Percentiles rank a stretch among this genome's conserved stretches.
Conservation (phyloP, 64 coral and sea anemone genomes). For the Stichodactyla helianthus region DNA sequence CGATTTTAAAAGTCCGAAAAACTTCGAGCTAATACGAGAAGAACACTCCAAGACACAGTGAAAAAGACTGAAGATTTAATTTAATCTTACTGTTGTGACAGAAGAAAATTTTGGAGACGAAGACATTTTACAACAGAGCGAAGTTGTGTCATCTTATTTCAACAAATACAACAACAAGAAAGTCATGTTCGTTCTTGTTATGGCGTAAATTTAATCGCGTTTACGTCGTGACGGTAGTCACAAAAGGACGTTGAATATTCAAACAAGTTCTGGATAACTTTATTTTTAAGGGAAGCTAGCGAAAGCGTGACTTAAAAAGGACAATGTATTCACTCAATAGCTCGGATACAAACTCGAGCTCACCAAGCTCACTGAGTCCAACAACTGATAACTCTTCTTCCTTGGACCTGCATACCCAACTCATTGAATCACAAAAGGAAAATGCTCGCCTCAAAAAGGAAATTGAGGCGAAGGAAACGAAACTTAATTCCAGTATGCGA, state of each 20-base stretch:
- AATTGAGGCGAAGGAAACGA: slow-evolving; percentile 93
- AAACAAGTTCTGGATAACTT: neutral
- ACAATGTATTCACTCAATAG: slow-evolving; percentile 1
- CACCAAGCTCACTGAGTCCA: neutral
- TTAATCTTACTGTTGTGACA: neutral
- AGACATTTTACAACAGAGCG: neutral
- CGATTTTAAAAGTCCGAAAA: neutral
- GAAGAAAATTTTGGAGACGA: neutral
- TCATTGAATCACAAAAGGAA: slow-evolving; percentile 76
- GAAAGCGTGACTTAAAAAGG: slow-evolving; percentile 10
- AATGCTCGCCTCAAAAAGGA: slow-evolving; percentile 84
- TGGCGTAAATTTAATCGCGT: neutral
- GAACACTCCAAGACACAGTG: neutral
- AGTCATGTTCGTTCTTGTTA: neutral
- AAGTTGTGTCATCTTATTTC: neutral
- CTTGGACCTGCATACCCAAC: neutral
- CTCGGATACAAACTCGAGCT: neutral
- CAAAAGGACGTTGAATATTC: neutral
- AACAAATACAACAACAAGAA: neutral
- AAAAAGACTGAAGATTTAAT: neutral
- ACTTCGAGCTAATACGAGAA: neutral
- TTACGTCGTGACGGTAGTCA: slow-evolving; percentile 2
- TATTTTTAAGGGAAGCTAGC: neutral
- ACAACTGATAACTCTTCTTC: neutral
- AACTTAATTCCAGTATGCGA: slow-evolving; percentile 94